Conservation (phyloP, 1,140 invertebrate species). For the Ceratina calcarata region DNA sequence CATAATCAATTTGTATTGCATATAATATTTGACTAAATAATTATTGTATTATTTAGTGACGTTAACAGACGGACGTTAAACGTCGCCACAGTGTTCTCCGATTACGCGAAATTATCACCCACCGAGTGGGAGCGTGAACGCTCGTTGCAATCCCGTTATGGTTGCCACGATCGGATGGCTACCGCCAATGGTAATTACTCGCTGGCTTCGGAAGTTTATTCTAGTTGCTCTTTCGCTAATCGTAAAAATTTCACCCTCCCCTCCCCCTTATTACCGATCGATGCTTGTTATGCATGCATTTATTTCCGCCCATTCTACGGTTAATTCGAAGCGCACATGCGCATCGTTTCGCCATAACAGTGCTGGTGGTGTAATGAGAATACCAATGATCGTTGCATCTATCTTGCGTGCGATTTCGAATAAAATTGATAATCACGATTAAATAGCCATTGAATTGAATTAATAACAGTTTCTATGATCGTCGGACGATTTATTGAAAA, state of each 20-base stretch:
- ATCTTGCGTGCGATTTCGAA: not conserved
- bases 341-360: not conserved
- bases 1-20: too few relatives aligned
- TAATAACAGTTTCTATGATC: not conserved
- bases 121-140: not conserved
- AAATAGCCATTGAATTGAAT: not conserved
- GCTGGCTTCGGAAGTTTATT: not conserved
- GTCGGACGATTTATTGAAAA: not conserved
- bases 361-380: not conserved
- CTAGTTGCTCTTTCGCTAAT: not conserved
- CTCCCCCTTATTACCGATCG: not conserved
- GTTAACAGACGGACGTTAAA: slow-evolving; percentile 18
- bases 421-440: slow-evolving; percentile 15
- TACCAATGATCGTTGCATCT: not conserved
- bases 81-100: slow-evolving; percentile 6
- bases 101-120: slow-evolving; percentile 46
- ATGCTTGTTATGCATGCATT: not conserved
- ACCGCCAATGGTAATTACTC: slow-evolving; percentile 7
- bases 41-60: slow-evolving; percentile 24
- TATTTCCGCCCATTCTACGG: not conserved
- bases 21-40: slow-evolving; percentile 14
- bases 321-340: not conserved
- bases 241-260: not conserved
- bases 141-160: slow-evolving; percentile 28
- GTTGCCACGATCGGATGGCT: not conserved